These are phyloP conservation scores for Callionymus lyra DNA, from an alignment of 2,113 vertebrate genomes.

Conservation along the genomic window DNA sequence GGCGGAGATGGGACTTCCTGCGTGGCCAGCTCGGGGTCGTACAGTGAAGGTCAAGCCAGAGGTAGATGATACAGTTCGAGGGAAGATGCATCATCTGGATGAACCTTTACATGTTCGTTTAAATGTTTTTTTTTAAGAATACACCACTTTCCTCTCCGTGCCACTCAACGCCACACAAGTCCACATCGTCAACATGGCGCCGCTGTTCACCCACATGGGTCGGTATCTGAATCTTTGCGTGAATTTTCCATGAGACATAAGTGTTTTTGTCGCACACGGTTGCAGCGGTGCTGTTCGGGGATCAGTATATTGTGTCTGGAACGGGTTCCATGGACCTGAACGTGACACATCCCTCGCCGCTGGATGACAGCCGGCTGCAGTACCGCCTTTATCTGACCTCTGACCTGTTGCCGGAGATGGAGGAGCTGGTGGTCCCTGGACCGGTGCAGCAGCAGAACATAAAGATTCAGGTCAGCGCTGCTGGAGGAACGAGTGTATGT, in stretches of 20 bases:
- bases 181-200: conserved; percentile 71
- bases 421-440: conserved; percentile 75
- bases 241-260: background rate
- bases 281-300: conserved; percentile 72
- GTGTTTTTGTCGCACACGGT: conserved; percentile 1
- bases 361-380: conserved; percentile 75
- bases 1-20: conserved; percentile 81
- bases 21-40: conserved; percentile 63
- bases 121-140: conserved; percentile 65
- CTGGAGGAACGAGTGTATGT: too few relatives aligned
- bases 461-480: conserved; percentile 75
- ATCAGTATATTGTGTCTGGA: conserved; percentile 76
- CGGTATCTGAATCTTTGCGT: conserved; percentile 33
- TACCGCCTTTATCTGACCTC: conserved; percentile 75
- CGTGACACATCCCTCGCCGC: conserved; percentile 70
- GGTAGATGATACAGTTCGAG: conserved; percentile 53
- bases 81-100: too few relatives aligned
- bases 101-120: too few relatives aligned
- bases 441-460: conserved; percentile 61
- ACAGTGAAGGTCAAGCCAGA: conserved; percentile 69
- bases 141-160: conserved; percentile 78
- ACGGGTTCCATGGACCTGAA: conserved; percentile 63
- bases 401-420: conserved; percentile 74
- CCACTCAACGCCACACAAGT: conserved; percentile 71
- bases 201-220: conserved; percentile 93